phyloP scores from a whole-genome alignment of 2,888 invertebrate genomes.

The Masnerella sp. region DNA sequence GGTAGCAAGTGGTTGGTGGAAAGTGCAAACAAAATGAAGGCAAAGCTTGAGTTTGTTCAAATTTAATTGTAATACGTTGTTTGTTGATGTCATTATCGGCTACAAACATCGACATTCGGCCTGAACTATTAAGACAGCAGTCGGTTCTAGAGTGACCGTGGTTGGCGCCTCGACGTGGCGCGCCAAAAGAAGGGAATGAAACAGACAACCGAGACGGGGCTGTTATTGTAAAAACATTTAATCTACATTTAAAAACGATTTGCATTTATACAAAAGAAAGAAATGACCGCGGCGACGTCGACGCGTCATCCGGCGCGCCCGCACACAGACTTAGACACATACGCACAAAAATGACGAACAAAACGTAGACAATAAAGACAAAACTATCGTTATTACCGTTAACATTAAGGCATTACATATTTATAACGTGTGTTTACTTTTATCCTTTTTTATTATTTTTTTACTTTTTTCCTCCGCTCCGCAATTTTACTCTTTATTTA shows the following conservation, averaged over 20 bases:
- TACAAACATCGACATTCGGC: conserved; percentile 78
- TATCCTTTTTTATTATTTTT: conserved; percentile 39
- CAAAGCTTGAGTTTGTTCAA: too few relatives aligned
- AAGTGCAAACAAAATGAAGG: too few relatives aligned
- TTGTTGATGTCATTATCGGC: conserved; percentile 72
- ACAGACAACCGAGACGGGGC: conserved; percentile 32
- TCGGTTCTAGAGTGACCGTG: conserved; percentile 73
- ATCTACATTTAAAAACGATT: conserved; percentile 58
- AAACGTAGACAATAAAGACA: conserved; percentile 68
- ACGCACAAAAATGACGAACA: conserved; percentile 63
- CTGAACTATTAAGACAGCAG: conserved; percentile 77
- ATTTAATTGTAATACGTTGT: conserved; percentile 76
- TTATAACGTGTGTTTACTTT: conserved; percentile 67
- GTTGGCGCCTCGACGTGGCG: too few relatives aligned
- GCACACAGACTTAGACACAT: conserved; percentile 58
- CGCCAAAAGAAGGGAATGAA: too few relatives aligned
- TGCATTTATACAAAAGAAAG: conserved; percentile 55
- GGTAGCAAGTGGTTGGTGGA: too few relatives aligned
- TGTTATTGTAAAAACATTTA: conserved; percentile 58
- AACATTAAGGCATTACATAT: conserved; percentile 78
- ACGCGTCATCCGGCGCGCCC: conserved; percentile 47
- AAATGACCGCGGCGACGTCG: conserved; percentile 45
- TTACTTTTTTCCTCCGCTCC: conserved; percentile 29
- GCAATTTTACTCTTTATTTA: conserved; percentile 35
- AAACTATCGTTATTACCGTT: conserved; percentile 75